Base-by-base conservation (phyloP, 1,140 invertebrate species). In the Apis florea region DNA sequence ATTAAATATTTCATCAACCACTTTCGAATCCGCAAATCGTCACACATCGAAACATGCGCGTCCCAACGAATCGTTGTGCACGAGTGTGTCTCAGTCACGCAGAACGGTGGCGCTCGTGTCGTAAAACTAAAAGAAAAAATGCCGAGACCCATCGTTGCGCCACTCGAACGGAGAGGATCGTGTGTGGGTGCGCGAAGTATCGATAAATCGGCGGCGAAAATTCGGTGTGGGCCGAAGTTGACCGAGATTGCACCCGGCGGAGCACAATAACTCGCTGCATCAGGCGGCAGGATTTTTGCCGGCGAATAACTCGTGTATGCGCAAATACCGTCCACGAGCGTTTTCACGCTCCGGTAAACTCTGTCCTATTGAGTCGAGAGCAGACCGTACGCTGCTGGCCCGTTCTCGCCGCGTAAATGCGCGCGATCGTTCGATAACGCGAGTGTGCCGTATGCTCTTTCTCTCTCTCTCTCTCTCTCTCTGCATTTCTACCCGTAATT, bases 261-360 rank as follows among this genome's bases (percentile, higher is more conserved):
- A 77, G 85, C 79, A 88, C 85, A 83, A 87, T 88, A 88, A 87
- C 83, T 85, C 85, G 79, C 70, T 84, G 84, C 79, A 79, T 82
- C 85, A 63, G 83, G 67, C 83, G 69, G 68, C 51, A 68, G 79
- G 79, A 84, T 87, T 88, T 88, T 87, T 74, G n/a, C 70, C 61
- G 53, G 61, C 67, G 49, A 72, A 74, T 84, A 75, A 83, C 59
- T 71, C 78, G 70, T 67, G 74, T 70, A 73, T 83, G 71, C 59
- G 79, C 72, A 61, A 70, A 76, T 85, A 79, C 66, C 67, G 53
- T 11, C 61, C 74, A 59, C 75, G 66, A 82, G 66, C 66, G 68
- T 85, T 88, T 88, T 83, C 83, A 83, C 80, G 83, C 83, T 81
- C 56, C 64, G 74, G 26, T 66, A 78, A 63, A 47, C 83, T 69